Evolutionary conservation across 1,140 invertebrate species (phyloP).

Genomic region (Camponotus floridanus): DNA sequence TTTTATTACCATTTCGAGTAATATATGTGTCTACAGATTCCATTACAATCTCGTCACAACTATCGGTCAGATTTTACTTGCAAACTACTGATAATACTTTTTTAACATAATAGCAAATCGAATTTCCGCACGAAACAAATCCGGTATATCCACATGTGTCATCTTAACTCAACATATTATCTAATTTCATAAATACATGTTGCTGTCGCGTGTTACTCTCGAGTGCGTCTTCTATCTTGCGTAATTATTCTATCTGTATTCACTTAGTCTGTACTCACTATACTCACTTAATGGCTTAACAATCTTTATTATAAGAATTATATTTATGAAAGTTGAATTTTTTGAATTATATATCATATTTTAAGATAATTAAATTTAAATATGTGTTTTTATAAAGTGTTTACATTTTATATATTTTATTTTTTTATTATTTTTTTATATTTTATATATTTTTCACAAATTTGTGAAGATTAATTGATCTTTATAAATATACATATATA

Average conservation of each 20-base stretch:
- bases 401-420: too few relatives aligned
- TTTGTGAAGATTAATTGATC: too few relatives aligned
- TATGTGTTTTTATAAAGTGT: too few relatives aligned
- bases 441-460: too few relatives aligned
- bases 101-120: neutral
- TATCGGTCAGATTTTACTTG: neutral
- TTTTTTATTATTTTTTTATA: too few relatives aligned
- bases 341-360: too few relatives aligned
- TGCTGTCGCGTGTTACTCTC: neutral
- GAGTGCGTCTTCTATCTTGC: neutral
- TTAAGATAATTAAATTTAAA: too few relatives aligned
- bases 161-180: neutral
- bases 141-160: neutral
- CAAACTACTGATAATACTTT: neutral
- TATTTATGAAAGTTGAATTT: too few relatives aligned
- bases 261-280: too few relatives aligned
- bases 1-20: constrained; percentile 18
- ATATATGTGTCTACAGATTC: constrained; percentile 4
- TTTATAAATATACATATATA: too few relatives aligned
- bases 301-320: too few relatives aligned
- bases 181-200: neutral
- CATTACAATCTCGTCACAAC: constrained; percentile 5
- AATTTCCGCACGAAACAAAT: neutral
- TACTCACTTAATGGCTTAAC: neutral
- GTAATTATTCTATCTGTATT: neutral